Conservation (phyloP, 2,113 vertebrate species). For the Perognathus longimembris region DNA sequence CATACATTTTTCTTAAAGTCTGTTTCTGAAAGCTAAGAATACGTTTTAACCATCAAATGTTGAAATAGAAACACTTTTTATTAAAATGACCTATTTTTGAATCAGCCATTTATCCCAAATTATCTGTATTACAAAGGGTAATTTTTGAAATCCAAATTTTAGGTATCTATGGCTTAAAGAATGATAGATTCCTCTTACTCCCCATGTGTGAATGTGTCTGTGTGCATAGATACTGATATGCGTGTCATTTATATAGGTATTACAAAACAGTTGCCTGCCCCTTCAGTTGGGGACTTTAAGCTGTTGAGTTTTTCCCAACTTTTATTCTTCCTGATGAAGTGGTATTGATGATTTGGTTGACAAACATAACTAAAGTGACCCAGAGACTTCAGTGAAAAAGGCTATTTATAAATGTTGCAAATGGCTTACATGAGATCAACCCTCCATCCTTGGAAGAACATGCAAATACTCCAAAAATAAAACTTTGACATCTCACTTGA, state of each 20-base stretch:
- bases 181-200: neutral
- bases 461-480: neutral
- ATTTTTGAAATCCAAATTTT: conserved; percentile 14
- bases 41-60: conserved; percentile 14
- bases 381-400: conserved; percentile 35
- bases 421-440: neutral
- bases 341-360: conserved; percentile 36
- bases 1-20: neutral
- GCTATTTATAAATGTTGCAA: neutral
- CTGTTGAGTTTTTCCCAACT: neutral
- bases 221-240: neutral
- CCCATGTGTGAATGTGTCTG: fast-evolving
- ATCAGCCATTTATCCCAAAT: neutral
- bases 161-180: neutral
- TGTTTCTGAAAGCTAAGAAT: conserved; percentile 45
- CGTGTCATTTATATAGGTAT: neutral
- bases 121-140: conserved; percentile 26
- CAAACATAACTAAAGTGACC: conserved; percentile 31
- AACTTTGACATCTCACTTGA: neutral
- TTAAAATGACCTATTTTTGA: conserved; percentile 7
- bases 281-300: neutral
- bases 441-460: neutral
- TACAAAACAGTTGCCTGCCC: neutral
- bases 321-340: conserved; percentile 50
- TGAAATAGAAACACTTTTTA: conserved; percentile 40